These are phyloP conservation scores for Lasioglossum pauxillum DNA, from an alignment of 2,888 invertebrate genomes.

Conservation along the genomic window DNA sequence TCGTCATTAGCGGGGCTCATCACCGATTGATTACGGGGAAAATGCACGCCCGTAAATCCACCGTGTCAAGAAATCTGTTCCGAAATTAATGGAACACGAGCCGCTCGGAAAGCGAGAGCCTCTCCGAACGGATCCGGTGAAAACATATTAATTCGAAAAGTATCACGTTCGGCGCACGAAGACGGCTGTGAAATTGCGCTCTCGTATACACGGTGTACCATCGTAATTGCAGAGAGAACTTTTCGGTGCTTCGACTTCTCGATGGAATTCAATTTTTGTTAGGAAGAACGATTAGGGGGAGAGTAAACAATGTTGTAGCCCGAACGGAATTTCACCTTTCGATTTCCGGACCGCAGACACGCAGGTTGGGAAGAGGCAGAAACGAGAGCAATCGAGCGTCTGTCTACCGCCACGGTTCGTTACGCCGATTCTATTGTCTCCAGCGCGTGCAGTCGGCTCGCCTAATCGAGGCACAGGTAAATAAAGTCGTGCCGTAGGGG, in stretches of 20 bases:
- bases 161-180: slow-evolving; percentile 1
- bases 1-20: slow-evolving; percentile 68
- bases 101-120: not conserved
- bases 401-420: slow-evolving; percentile 57
- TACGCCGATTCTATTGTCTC: slow-evolving; percentile 42
- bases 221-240: not conserved
- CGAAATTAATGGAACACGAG: slow-evolving; percentile 31
- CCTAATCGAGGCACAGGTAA: slow-evolving; percentile 28
- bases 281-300: not conserved
- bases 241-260: not conserved
- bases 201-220: not conserved
- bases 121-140: not conserved
- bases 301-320: slow-evolving; percentile 16
- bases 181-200: not conserved
- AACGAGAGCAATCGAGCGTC: slow-evolving; percentile 56
- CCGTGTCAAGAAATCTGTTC: slow-evolving; percentile 39
- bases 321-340: slow-evolving; percentile 24
- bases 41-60: slow-evolving; percentile 24
- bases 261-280: not conserved
- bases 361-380: slow-evolving; percentile 50
- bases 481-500: not conserved
- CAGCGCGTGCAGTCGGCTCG: slow-evolving; percentile 5
- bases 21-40: slow-evolving; percentile 65
- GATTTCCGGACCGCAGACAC: slow-evolving; percentile 28
- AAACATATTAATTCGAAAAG: slow-evolving; percentile 7